phyloP scores from a whole-genome alignment of 2,797 vertebrate species.

The Micrastur ruficollis region DNA sequence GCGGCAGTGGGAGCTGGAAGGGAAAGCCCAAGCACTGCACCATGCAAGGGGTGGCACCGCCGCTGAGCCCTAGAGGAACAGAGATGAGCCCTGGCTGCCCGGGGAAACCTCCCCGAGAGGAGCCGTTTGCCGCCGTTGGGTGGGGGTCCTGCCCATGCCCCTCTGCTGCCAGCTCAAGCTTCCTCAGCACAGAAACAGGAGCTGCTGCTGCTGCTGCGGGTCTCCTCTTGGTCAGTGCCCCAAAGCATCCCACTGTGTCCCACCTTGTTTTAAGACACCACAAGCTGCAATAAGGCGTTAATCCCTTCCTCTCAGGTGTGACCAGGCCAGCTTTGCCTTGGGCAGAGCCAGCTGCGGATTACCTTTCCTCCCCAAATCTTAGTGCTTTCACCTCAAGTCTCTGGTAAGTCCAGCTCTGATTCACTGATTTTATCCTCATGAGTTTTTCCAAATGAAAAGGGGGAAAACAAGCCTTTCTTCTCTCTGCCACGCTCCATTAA shows the following conservation, averaged over 20 bases:
- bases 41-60: not conserved
- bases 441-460: not conserved
- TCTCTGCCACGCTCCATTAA: not conserved
- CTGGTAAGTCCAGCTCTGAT: not conserved
- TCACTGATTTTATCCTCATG: not conserved
- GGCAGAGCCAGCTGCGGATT: not conserved
- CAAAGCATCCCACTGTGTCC: not conserved
- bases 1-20: not conserved
- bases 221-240: not conserved
- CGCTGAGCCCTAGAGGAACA: not conserved
- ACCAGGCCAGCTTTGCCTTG: not conserved
- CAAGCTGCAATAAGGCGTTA: not conserved
- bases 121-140: not conserved
- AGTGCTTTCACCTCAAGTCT: not conserved
- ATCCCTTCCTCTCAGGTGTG: not conserved
- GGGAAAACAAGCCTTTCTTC: not conserved
- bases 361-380: not conserved
- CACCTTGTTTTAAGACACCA: not conserved
- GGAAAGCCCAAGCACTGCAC: not conserved
- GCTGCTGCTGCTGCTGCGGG: not conserved
- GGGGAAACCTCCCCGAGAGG: too few relatives aligned
- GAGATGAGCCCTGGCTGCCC: not conserved
- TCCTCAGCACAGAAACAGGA: not conserved
- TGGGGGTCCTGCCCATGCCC: not conserved
- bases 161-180: not conserved